A percentile compares a stretch with the other conserved stretches of the same genome.
Conservation (phyloP, 2,113 vertebrate species). For the Thalassarche chlororhynchos region DNA sequence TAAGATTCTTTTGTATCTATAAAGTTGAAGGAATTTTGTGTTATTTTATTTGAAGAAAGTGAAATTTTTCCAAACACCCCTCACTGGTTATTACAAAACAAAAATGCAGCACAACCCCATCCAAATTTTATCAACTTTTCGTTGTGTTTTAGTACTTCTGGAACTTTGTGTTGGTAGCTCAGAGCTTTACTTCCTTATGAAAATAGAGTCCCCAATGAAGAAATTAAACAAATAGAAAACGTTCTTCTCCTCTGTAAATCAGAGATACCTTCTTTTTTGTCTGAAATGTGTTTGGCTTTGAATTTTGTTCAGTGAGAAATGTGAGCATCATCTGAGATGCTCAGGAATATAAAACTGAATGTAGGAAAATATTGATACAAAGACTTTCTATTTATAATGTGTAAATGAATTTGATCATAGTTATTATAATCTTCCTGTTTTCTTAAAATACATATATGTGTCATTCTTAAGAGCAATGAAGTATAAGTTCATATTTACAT, state of each 20-base stretch:
- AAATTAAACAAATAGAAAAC: neutral
- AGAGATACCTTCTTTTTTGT: neutral
- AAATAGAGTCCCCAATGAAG: neutral
- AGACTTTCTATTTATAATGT: neutral
- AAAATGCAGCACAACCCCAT: neutral
- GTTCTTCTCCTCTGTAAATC: neutral
- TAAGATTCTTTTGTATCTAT: neutral
- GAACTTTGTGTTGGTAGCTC: neutral
- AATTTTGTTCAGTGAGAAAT: neutral
- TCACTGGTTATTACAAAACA: neutral
- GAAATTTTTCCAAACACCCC: neutral
- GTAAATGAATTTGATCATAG: neutral
- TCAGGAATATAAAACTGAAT: neutral
- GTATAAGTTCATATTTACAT: neutral
- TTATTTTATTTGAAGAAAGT: neutral
- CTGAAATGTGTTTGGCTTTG: neutral
- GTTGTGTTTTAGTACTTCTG: neutral
- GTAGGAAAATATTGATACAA: neutral
- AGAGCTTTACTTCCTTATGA: neutral
- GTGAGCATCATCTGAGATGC: neutral
- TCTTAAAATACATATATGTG: neutral
- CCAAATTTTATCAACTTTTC: neutral
- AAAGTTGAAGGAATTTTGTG: neutral
- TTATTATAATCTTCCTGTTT: neutral
- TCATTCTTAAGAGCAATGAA: neutral